Evolutionary conservation across 2,797 vertebrate species (phyloP).

Genomic region (Amblyraja radiata): DNA sequence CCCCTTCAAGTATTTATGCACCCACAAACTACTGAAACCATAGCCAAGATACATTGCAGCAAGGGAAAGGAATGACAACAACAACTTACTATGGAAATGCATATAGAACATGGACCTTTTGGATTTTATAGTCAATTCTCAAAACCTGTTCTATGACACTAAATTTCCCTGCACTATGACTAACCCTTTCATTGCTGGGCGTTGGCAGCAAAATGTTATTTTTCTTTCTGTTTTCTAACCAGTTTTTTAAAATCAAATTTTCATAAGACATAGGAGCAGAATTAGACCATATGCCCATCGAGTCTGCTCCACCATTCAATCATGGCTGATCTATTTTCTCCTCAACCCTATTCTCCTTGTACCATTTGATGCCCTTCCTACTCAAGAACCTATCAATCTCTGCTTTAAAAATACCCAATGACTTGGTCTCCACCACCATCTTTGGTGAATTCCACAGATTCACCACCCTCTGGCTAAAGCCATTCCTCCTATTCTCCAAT

Average conservation of each 20-base stretch:
- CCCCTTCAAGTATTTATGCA: neutral
- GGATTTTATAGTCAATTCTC: neutral
- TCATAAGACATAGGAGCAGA: no score
- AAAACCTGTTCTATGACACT: neutral
- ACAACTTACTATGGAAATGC: neutral
- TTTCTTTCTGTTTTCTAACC: neutral
- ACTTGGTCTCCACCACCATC: no score
- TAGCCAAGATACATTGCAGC: neutral
- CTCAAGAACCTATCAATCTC: no score
- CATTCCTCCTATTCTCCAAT: no score
- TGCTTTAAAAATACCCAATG: no score
- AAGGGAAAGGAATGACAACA: neutral
- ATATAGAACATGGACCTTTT: neutral
- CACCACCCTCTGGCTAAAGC: no score
- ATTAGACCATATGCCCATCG: no score
- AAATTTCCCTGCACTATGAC: neutral
- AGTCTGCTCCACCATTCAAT: no score
- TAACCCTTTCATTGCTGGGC: neutral
- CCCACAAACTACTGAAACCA: neutral
- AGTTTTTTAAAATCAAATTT: neutral
- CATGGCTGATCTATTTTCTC: no score
- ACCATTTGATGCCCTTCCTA: no score
- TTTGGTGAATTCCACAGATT: no score
- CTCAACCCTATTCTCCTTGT: no score
- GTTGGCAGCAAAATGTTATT: neutral